These are phyloP conservation scores for Uropetala carovei DNA, from an alignment of 2,888 invertebrate species.

Conservation along the genomic window DNA sequence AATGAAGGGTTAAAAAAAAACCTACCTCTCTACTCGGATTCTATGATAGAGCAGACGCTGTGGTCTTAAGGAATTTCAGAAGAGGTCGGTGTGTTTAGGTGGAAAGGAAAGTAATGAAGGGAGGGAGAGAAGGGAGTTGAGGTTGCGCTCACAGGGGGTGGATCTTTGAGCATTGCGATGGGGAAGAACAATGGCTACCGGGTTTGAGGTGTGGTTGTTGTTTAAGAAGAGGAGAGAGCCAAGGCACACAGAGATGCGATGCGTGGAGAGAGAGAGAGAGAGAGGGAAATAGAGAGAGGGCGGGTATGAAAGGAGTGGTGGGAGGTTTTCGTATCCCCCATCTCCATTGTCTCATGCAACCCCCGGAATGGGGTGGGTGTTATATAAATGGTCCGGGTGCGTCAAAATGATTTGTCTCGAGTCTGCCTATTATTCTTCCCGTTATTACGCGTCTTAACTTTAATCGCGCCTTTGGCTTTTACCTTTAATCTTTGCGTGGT, in stretches of 20 bases:
- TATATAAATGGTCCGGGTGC: not conserved
- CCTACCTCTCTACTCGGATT: too few relatives aligned
- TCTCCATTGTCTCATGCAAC: not conserved
- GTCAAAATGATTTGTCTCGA: not conserved
- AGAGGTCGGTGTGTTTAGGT: too few relatives aligned
- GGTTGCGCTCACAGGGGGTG: too few relatives aligned
- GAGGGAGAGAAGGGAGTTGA: too few relatives aligned
- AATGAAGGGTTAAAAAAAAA: too few relatives aligned
- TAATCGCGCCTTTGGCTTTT: too few relatives aligned
- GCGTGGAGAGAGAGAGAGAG: not conserved
- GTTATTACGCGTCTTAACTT: too few relatives aligned
- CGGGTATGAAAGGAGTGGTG: not conserved
- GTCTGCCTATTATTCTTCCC: too few relatives aligned
- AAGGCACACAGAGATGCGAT: not conserved
- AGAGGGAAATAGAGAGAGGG: not conserved
- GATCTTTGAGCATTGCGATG: not conserved
- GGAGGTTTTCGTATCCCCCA: not conserved
- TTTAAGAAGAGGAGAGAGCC: not conserved
- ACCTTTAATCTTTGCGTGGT: too few relatives aligned
- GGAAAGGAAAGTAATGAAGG: too few relatives aligned
- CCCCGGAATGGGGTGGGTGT: not conserved
- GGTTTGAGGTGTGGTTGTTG: not conserved
- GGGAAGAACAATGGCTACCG: not conserved
- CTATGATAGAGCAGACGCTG: too few relatives aligned
- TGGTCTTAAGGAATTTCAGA: too few relatives aligned